Percentiles rank a stretch among this genome's conserved stretches.
Evolutionary conservation across 2,888 invertebrate genomes (phyloP).

Genomic region (Ashinkailepas kermadecensis): DNA sequence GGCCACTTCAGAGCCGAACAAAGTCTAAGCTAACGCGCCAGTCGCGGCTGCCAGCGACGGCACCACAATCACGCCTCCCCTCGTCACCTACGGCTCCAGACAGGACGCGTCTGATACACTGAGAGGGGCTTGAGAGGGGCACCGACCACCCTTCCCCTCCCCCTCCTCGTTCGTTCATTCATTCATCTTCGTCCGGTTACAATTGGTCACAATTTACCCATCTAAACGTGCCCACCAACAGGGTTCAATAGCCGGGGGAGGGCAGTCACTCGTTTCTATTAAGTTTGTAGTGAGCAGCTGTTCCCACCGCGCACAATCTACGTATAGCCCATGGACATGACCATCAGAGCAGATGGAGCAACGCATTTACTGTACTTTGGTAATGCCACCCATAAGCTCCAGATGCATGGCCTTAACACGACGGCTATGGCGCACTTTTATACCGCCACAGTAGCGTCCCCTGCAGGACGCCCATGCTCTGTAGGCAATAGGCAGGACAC

Average conservation of each 20-base stretch:
- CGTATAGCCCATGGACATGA: background rate
- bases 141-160: background rate
- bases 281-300: too few species aligned
- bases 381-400: background rate
- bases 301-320: too few species aligned
- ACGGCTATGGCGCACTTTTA: background rate
- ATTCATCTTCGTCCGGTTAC: constrained; percentile 19
- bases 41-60: background rate
- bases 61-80: background rate
- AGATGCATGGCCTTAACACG: background rate
- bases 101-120: background rate
- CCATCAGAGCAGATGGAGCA: background rate
- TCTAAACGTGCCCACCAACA: background rate
- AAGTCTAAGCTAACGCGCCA: too few species aligned
- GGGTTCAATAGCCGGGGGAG: background rate
- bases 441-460: background rate
- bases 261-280: too few species aligned
- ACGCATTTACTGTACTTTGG: background rate
- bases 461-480: background rate
- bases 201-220: constrained; percentile 7
- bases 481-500: background rate
- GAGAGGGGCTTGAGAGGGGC: background rate
- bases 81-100: background rate
- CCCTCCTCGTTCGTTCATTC: background rate
- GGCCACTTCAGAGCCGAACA: too few species aligned